Evolutionary conservation across 2,797 vertebrate species (phyloP).

Genomic region (Schizopygopsis pylzovi): DNA sequence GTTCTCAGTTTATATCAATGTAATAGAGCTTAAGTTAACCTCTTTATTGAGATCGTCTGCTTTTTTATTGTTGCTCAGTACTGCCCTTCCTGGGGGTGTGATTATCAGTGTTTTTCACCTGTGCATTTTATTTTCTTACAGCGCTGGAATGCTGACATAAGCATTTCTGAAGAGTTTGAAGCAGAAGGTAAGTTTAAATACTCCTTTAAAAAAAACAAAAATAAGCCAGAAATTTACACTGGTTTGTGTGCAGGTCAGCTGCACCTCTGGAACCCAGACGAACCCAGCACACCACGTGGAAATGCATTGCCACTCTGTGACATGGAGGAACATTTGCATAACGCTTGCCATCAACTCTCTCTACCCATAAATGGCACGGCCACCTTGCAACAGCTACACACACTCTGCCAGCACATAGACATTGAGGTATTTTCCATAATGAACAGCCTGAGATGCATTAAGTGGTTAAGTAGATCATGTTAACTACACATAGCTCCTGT

Average conservation of each 20-base stretch:
- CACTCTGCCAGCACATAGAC: slow-evolving; percentile 82
- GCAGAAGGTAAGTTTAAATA: slow-evolving; percentile 72
- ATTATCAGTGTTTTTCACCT: neutral
- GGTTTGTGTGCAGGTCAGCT: slow-evolving; percentile 82
- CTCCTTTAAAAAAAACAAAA: neutral
- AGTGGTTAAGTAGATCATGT: neutral
- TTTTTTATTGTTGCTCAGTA: neutral
- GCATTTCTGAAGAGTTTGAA: slow-evolving; percentile 76
- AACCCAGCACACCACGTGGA: slow-evolving; percentile 81
- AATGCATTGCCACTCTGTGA: slow-evolving; percentile 69
- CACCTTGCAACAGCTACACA: slow-evolving; percentile 80
- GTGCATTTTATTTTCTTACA: slow-evolving; percentile 51
- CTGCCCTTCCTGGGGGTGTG: neutral
- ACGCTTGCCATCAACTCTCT: slow-evolving; percentile 84
- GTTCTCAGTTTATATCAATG: neutral
- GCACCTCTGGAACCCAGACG: slow-evolving; percentile 96
- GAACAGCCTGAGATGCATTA: neutral
- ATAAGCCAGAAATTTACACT: neutral
- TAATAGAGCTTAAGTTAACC: neutral
- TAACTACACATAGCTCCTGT: neutral
- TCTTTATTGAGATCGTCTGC: neutral
- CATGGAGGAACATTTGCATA: slow-evolving; percentile 85
- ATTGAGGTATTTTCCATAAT: slow-evolving; percentile 80
- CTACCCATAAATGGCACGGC: slow-evolving; percentile 84
- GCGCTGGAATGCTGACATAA: slow-evolving; percentile 76